Percentiles rank a stretch among this genome's conserved stretches.
Conservation (phyloP, 2,113 vertebrate genomes). For the Grammomys surdaster region DNA sequence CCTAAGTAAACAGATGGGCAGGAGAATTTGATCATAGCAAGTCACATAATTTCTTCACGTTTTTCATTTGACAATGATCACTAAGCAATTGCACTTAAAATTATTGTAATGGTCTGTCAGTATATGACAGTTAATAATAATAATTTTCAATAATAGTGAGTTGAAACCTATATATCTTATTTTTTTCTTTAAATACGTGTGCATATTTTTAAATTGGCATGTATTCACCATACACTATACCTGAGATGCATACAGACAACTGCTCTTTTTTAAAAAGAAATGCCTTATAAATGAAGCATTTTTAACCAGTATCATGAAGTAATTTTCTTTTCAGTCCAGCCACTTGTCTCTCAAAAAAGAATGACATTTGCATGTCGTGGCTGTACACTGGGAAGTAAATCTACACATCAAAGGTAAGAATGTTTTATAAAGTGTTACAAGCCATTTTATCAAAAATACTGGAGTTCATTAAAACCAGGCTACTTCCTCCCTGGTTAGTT, state of each 20-base stretch:
- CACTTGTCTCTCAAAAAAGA: not conserved
- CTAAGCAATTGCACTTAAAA: not conserved
- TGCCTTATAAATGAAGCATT: not conserved
- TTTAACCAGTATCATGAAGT: not conserved
- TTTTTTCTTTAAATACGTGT: not conserved
- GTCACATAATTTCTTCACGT: not conserved
- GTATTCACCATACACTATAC: not conserved
- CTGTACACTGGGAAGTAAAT: not conserved
- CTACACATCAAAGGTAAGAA: not conserved
- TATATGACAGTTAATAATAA: not conserved
- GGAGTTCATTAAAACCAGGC: not conserved
- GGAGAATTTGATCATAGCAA: not conserved
- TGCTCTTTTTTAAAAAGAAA: not conserved
- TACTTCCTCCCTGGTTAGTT: not conserved
- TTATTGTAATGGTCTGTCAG: not conserved
- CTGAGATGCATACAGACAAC: not conserved
- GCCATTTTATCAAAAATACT: not conserved
- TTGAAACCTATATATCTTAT: not conserved
- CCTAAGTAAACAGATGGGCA: not conserved
- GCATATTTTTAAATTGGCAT: not conserved
- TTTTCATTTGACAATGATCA: slow-evolving; percentile 19
- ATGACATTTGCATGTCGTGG: not conserved
- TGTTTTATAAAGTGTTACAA: not conserved
- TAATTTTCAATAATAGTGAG: not conserved
- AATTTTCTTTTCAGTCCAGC: not conserved